phyloP scores from a whole-genome alignment of 2,888 invertebrate species.

The Aelia acuminata region DNA sequence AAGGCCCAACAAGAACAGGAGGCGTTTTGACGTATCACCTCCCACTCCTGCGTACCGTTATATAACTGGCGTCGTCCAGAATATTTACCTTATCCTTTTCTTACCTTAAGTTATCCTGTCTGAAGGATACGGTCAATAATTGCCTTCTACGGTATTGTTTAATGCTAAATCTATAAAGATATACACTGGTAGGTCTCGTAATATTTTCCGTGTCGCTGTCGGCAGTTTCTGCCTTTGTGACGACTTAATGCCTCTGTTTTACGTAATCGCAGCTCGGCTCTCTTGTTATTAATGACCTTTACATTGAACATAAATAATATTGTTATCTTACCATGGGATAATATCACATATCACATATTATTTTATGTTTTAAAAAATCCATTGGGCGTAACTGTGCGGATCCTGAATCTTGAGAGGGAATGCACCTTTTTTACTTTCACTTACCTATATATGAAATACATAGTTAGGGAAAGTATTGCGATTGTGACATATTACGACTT shows the following conservation, averaged over 20 bases:
- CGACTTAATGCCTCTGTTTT: neutral
- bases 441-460: too few species aligned
- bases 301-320: too few species aligned
- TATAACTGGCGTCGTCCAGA: neutral
- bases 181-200: neutral
- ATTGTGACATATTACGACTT: too few species aligned
- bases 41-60: neutral
- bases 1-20: neutral
- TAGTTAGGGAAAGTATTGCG: too few species aligned
- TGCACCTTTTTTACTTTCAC: too few species aligned
- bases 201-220: neutral
- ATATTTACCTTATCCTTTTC: neutral
- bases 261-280: neutral
- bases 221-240: neutral
- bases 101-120: neutral
- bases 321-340: too few species aligned
- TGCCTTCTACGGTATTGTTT: slow-evolving; percentile 1
- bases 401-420: too few species aligned
- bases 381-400: too few species aligned
- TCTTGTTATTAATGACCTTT: too few species aligned
- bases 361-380: too few species aligned
- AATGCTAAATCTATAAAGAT: neutral
- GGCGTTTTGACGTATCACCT: neutral
- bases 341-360: too few species aligned
- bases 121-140: neutral